Evolutionary conservation across 2,888 invertebrate genomes (phyloP).

Genomic region (Mycalesis mineus): DNA sequence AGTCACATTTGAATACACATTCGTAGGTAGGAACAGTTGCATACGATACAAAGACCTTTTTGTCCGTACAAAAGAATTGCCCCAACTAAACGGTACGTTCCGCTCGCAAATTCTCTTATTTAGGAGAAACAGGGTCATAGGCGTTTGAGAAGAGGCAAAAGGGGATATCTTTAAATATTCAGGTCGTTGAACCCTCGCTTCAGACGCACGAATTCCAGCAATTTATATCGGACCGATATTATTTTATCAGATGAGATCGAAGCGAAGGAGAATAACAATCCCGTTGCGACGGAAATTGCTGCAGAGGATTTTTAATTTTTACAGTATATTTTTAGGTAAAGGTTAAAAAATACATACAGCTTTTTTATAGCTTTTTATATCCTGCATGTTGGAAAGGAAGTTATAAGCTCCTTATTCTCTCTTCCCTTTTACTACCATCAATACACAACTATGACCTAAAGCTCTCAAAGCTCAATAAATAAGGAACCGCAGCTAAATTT

Average conservation of each 20-base stretch:
- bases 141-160: slow-evolving; percentile 46
- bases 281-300: background rate
- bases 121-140: slow-evolving; percentile 53
- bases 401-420: too few relatives aligned
- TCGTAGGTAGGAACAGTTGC: too few relatives aligned
- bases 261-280: slow-evolving; percentile 2
- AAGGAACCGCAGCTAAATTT: too few relatives aligned
- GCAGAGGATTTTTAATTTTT: background rate
- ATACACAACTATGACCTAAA: too few relatives aligned
- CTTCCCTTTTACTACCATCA: too few relatives aligned
- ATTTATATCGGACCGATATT: slow-evolving; percentile 34
- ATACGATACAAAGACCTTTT: background rate
- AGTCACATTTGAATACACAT: too few relatives aligned
- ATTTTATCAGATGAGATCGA: slow-evolving; percentile 30
- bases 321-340: too few relatives aligned
- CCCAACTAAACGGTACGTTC: slow-evolving; percentile 20
- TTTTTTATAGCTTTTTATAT: too few relatives aligned
- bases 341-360: too few relatives aligned
- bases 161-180: slow-evolving; percentile 42
- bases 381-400: too few relatives aligned
- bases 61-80: background rate
- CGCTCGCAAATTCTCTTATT: slow-evolving; percentile 47
- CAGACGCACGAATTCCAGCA: slow-evolving; percentile 39
- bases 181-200: slow-evolving; percentile 44
- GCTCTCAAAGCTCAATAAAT: too few relatives aligned